These are phyloP conservation scores for Thymelicus sylvestris DNA, from an alignment of 2,888 invertebrate species.

Conservation along the genomic window DNA sequence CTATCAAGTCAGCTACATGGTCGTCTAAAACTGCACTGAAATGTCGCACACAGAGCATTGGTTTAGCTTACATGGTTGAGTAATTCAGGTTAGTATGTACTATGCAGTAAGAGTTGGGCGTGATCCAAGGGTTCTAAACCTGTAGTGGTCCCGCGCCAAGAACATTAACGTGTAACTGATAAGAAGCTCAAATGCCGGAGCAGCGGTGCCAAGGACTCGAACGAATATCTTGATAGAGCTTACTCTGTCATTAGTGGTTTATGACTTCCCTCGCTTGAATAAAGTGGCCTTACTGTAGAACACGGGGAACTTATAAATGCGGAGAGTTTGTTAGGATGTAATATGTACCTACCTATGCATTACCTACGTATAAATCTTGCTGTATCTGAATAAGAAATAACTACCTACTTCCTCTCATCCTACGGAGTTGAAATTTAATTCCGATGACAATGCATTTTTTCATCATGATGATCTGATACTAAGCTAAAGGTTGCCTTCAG, in stretches of 20 bases:
- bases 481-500: too few relatives aligned
- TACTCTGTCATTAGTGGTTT: not conserved
- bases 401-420: too few relatives aligned
- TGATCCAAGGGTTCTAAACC: conserved; percentile 32
- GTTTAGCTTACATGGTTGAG: conserved; percentile 11
- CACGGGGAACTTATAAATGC: too few relatives aligned
- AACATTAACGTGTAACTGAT: conserved; percentile 33
- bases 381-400: too few relatives aligned
- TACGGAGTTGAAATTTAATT: too few relatives aligned
- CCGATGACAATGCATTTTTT: too few relatives aligned
- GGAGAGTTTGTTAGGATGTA: too few relatives aligned
- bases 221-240: conserved; percentile 3
- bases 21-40: conserved; percentile 6
- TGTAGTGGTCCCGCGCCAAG: conserved; percentile 32
- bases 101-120: conserved; percentile 39
- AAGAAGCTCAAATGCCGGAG: conserved; percentile 34
- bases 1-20: not conserved
- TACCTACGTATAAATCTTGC: too few relatives aligned
- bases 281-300: too few relatives aligned
- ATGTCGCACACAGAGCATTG: not conserved
- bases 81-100: conserved; percentile 29
- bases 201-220: conserved; percentile 32
- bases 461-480: too few relatives aligned
- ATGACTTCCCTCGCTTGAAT: not conserved
- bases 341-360: too few relatives aligned